Evolutionary conservation across 2,797 vertebrate genomes (phyloP).

Genomic region (Vespertilio murinus): DNA sequence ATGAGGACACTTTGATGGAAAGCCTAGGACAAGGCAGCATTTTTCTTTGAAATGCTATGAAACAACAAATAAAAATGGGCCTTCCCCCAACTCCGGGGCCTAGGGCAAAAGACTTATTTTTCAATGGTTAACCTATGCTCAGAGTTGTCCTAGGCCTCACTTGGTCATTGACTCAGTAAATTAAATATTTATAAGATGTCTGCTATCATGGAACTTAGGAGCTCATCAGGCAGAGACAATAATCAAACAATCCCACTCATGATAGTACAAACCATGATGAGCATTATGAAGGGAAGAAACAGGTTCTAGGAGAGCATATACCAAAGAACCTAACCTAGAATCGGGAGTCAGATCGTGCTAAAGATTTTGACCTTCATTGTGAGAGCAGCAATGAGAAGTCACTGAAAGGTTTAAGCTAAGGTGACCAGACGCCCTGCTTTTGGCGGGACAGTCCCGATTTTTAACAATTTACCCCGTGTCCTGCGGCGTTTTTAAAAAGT

Average conservation of each 20-base stretch:
- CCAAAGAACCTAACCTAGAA: neutral
- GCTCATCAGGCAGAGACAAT: slow-evolving; percentile 7
- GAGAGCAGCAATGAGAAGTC: neutral
- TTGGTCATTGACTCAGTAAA: neutral
- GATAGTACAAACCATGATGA: neutral
- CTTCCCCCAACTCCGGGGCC: slow-evolving; percentile 3
- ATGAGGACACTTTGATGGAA: slow-evolving; percentile 68
- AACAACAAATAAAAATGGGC: slow-evolving; percentile 64
- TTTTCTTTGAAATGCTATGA: slow-evolving; percentile 67
- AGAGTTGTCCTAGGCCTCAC: slow-evolving; percentile 7
- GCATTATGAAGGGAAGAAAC: neutral
- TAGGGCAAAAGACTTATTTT: slow-evolving; percentile 48
- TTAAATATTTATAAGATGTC: slow-evolving; percentile 52
- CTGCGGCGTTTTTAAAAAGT: too few species aligned
- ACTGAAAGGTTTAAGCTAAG: neutral
- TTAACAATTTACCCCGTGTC: too few species aligned
- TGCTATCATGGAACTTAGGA: slow-evolving; percentile 32
- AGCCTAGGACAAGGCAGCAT: slow-evolving; percentile 35
- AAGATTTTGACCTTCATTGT: slow-evolving; percentile 2
- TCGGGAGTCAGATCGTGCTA: neutral
- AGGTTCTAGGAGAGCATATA: neutral
- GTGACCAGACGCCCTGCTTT: too few species aligned
- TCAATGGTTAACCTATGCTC: slow-evolving; percentile 23
- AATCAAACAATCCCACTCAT: neutral
- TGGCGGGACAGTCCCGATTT: too few species aligned